Evolutionary conservation across 2,113 vertebrate species (phyloP).

Genomic region (Glaucidium brasilianum): DNA sequence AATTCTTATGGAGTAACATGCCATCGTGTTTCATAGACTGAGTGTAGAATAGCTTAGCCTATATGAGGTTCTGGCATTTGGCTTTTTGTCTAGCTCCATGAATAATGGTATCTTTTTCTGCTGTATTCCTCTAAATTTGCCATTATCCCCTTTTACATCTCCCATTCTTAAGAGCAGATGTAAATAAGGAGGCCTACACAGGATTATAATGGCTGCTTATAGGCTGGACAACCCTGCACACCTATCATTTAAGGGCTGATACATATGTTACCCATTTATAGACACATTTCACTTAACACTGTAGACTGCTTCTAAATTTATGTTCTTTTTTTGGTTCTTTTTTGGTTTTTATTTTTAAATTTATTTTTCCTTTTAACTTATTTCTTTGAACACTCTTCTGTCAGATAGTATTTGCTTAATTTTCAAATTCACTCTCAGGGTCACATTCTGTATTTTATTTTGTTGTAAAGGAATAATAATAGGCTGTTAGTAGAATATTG

Average conservation of each 20-base stretch:
- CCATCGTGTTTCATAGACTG: neutral
- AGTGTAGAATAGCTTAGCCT: neutral
- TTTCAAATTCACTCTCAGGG: conserved; percentile 16
- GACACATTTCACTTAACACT: neutral
- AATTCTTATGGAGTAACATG: neutral
- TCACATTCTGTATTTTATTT: conserved; percentile 19
- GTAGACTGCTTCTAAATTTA: neutral
- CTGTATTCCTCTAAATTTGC: neutral
- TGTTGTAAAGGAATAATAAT: conserved; percentile 37
- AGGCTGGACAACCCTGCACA: neutral
- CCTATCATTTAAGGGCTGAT: neutral
- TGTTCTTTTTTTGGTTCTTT: neutral
- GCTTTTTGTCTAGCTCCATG: neutral
- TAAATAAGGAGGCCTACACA: neutral
- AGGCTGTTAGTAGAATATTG: conserved; percentile 4
- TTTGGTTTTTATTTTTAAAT: neutral
- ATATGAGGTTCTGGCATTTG: neutral
- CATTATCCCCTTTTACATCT: neutral
- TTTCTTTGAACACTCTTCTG: neutral
- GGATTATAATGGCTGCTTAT: neutral
- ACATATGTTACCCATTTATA: neutral
- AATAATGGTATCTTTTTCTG: neutral
- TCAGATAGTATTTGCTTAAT: conserved; percentile 1
- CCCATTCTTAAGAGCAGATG: neutral
- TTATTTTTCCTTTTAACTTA: neutral